Evolutionary conservation across 2,113 vertebrate species (phyloP).

Genomic region (Plecotus auritus): DNA sequence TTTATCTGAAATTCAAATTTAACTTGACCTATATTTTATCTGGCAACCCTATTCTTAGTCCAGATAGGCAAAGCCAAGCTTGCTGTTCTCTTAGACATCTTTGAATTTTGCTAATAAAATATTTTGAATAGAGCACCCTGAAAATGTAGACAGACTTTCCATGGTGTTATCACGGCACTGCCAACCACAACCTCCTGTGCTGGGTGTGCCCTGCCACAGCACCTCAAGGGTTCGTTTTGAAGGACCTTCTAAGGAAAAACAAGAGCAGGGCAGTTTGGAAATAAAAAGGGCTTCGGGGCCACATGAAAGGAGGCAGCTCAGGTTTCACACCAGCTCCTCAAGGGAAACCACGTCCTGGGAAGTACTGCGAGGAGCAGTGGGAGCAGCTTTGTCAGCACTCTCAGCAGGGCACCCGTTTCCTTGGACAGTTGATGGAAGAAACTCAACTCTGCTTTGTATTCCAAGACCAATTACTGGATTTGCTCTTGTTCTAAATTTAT

Average conservation of each 20-base stretch:
- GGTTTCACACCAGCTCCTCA: conserved; percentile 67
- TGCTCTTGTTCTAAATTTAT: conserved; percentile 56
- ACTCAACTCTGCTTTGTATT: conserved; percentile 52
- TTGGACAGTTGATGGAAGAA: conserved; percentile 73
- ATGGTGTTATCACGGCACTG: neutral
- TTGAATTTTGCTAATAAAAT: conserved; percentile 6
- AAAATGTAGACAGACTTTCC: neutral
- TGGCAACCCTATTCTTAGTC: neutral
- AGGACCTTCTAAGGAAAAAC: neutral
- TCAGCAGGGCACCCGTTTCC: conserved; percentile 54
- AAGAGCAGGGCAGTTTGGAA: conserved; percentile 38
- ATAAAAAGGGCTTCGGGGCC: conserved; percentile 46
- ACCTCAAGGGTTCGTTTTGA: neutral
- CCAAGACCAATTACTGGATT: conserved; percentile 65
- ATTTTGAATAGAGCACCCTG: neutral
- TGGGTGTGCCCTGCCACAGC: neutral
- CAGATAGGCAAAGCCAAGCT: neutral
- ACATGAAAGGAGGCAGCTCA: conserved; percentile 67
- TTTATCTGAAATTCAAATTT: conserved; percentile 37
- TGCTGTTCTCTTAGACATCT: neutral
- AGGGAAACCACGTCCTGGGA: conserved; percentile 38
- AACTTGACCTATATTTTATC: neutral
- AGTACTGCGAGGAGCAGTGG: neutral
- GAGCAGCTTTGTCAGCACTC: conserved; percentile 70
- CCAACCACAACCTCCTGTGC: neutral